phyloP scores from a whole-genome alignment of 2,113 vertebrate genomes.

The Pseudorasbora parva region DNA sequence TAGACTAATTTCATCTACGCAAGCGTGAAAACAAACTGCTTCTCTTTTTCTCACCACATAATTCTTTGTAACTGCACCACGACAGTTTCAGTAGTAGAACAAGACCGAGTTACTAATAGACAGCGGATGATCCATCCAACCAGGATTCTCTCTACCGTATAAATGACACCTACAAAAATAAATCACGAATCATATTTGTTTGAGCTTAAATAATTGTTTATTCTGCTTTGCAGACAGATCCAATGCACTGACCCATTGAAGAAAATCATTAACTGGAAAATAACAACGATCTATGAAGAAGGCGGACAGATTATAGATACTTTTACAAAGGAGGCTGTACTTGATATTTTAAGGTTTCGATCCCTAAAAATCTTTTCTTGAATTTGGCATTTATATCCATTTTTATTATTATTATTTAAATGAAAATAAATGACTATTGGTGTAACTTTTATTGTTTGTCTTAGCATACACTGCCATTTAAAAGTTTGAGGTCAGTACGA shows the following conservation, averaged over 20 bases:
- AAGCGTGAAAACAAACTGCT: neutral
- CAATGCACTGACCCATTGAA: neutral
- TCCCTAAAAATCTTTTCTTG: neutral
- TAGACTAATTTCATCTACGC: neutral
- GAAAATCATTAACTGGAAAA: slow-evolving; percentile 3
- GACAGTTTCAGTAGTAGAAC: neutral
- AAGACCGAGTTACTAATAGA: neutral
- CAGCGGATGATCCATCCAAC: neutral
- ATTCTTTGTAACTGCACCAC: neutral
- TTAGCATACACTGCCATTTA: too few species aligned
- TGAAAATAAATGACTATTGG: neutral
- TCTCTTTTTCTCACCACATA: neutral
- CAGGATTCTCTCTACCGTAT: neutral
- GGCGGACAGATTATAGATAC: neutral
- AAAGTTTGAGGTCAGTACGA: too few species aligned
- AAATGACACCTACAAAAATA: neutral
- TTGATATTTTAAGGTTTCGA: neutral
- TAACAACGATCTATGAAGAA: neutral
- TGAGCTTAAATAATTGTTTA: neutral
- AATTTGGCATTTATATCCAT: neutral
- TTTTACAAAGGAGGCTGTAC: neutral
- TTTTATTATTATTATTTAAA: neutral
- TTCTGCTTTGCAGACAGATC: neutral
- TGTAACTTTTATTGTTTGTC: too few species aligned
- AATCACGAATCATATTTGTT: neutral